These are phyloP conservation scores for Pharmacophagus antenor DNA, from an alignment of 2,888 invertebrate genomes.

Conservation along the genomic window DNA sequence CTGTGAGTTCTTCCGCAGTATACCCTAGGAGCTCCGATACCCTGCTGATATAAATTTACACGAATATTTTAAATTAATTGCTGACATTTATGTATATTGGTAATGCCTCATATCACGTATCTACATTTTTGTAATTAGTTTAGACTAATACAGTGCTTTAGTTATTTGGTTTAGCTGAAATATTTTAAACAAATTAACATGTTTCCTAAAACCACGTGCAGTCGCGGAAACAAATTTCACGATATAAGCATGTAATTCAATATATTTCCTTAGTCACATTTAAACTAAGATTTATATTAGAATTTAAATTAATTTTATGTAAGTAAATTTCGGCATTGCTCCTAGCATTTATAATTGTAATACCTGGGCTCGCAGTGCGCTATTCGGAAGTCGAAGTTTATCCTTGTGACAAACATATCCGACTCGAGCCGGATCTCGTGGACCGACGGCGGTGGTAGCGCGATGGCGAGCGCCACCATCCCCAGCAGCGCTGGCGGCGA, in stretches of 20 bases:
- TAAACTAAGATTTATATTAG: too few species aligned
- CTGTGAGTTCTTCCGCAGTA: conserved; percentile 94
- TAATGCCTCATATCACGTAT: neutral
- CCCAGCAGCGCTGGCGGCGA: conserved; percentile 93
- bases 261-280: too few species aligned
- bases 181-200: too few species aligned
- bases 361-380: conserved; percentile 98
- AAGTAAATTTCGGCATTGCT: conserved; percentile 17
- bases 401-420: conserved; percentile 97
- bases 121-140: too few species aligned
- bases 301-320: neutral
- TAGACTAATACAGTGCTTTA: too few species aligned
- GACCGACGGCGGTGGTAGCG: conserved; percentile 97
- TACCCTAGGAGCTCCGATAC: conserved; percentile 96
- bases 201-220: too few species aligned
- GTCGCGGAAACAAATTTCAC: too few species aligned
- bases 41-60: conserved; percentile 75
- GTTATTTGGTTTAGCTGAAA: too few species aligned
- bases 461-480: conserved; percentile 97
- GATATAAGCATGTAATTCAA: too few species aligned
- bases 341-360: conserved; percentile 44
- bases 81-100: neutral
- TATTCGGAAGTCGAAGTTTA: conserved; percentile 97
- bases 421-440: conserved; percentile 97
- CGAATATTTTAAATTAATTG: neutral